Base-by-base conservation (phyloP, 2,797 vertebrate species). In the Sebastes glaucus region DNA sequence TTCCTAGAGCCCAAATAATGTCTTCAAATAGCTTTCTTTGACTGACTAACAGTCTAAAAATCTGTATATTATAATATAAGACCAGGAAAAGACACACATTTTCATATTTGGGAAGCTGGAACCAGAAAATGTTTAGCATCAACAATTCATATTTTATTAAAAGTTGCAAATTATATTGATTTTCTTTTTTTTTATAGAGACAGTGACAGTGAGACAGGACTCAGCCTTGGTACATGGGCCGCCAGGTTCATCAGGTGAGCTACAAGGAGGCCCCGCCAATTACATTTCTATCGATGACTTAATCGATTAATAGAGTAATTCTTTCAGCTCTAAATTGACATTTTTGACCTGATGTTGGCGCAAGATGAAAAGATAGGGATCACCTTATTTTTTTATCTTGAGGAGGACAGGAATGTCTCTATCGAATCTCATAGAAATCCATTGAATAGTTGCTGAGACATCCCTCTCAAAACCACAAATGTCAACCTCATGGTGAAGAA, bases 141-240 rank as follows among this genome's bases (percentile, higher is more conserved):
- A 61, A 32, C 59, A 61, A 30, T 30, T 28, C 5, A 30, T 60
- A 28, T 28, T 30, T 60, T 30, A 60, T 30, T 20, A 60, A 60
- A 56, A 42, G 38, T 16, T 42, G 38, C 2, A 0, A 30, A 42
- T 64, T 64, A 1, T 0, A 42, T 42, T 42, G 0, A 0, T 42
- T 16, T 42, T 42, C 14, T 42, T 42, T 42, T 42, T 42, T 42
- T 42, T 38, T 42, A 42, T 42, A 42, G 38, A 14, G 14, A 42
- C 38, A 16, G 5, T 42, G 5, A 42, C 38, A 14, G 38, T 42
- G 38, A 42, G 14, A 1, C 14, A 42, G 38, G 38, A 42, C 38
- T 42, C 6, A 42, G 38, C 38, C 0, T 42, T 16, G 38, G 38
- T 0, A 7, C 38, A 1, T 42, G 38, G 38, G 38, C 1, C 14